Evolutionary conservation across 2,113 vertebrate genomes (phyloP), one percentile per base, ranked within the genome.

Genomic region (Anolis sagrei): DNA sequence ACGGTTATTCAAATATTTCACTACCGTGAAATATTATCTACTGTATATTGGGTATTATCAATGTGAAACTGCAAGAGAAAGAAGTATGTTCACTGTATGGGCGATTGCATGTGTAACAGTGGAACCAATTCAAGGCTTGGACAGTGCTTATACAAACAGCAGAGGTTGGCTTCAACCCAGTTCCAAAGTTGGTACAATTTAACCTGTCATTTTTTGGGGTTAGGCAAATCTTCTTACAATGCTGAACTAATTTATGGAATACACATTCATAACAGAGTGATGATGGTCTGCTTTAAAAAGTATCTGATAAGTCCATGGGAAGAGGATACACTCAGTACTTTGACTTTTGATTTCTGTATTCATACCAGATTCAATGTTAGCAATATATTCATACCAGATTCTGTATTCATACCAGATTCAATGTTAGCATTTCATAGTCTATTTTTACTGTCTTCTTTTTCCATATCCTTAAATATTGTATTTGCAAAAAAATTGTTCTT

Each of bases 151-250:
- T n/a, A n/a, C n/a, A n/a, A n/a, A n/a, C n/a, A n/a, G n/a, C n/a
- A n/a, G n/a, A n/a, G n/a, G n/a, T n/a, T n/a, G n/a, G n/a, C n/a
- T n/a, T n/a, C n/a, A n/a, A n/a, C n/a, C n/a, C n/a, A n/a, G n/a
- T n/a, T n/a, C n/a, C n/a, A n/a, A n/a, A n/a, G n/a, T n/a, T 68
- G 5, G 23, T 29, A 0, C 34, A 79, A 81, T 5, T 9, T n/a
- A 76, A 82, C 1, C 4, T 82, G 88, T 70, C 81, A 76, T 1
- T 81, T 72, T 54, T 10, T 69, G 21, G 70, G 3, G 80, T 82
- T 61, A 88, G 18, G 3, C 1, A 66, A 48, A 34, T 83, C 19
- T 68, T 80, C 18, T n/a, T 18, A 19, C 16, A 48, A 49, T 66
- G 29, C 10, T 29, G 5, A 80, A 4, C 34, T 36, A 64, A n/a